Conservation (phyloP, 1,140 invertebrate species). For the Bombus fervidus region DNA sequence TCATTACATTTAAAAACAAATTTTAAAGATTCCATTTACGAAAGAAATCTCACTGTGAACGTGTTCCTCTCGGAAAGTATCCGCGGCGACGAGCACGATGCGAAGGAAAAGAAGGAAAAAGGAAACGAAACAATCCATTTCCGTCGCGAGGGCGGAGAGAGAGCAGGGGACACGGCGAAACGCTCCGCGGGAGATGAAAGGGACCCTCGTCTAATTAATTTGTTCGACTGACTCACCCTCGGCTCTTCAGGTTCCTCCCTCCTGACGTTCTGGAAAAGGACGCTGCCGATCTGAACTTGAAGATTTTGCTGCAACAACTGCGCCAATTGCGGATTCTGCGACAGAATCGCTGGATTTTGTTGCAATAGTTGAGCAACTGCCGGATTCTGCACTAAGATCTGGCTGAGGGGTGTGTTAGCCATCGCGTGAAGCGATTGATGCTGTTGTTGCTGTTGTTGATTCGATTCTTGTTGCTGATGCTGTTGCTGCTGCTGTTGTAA, state of each 20-base stretch:
- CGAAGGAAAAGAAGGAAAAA: background rate
- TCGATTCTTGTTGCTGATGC: constrained; percentile 10
- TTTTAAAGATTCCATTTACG: background rate
- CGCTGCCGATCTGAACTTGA: constrained; percentile 79
- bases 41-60: background rate
- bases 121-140: constrained; percentile 42
- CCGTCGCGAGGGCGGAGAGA: constrained; percentile 24
- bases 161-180: background rate
- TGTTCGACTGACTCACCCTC: constrained; percentile 72
- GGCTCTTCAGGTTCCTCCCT: constrained; percentile 77
- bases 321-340: constrained; percentile 78
- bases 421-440: constrained; percentile 65
- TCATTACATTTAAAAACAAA: background rate
- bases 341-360: constrained; percentile 77
- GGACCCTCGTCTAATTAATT: constrained; percentile 50
- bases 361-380: constrained; percentile 79
- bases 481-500: constrained; percentile 48
- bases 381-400: constrained; percentile 79
- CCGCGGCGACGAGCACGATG: background rate
- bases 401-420: constrained; percentile 74
- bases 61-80: background rate
- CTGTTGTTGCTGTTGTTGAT: constrained; percentile 28
- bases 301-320: constrained; percentile 80
- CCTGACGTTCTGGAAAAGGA: constrained; percentile 72
- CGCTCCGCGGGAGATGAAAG: constrained; percentile 28